Evolutionary conservation across 1,140 invertebrate genomes (phyloP).

Genomic region (Dufourea novaeangliae): DNA sequence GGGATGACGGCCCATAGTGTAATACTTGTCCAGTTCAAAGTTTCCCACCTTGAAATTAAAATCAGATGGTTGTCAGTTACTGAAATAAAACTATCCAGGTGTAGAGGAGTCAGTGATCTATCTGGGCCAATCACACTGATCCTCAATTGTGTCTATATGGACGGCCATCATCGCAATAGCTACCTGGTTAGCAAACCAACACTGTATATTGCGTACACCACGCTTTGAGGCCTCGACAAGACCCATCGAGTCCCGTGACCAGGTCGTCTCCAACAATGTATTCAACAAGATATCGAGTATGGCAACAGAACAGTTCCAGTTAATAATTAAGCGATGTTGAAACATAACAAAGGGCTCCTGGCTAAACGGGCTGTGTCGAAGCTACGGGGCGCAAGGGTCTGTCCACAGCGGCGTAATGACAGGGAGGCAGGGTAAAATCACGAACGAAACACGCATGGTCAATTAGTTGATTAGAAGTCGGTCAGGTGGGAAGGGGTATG

Average conservation of each 20-base stretch:
- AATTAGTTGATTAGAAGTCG: constrained; percentile 19
- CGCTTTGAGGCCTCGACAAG: not conserved
- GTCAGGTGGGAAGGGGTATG: not conserved
- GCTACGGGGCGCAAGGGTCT: not conserved
- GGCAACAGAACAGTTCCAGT: not conserved
- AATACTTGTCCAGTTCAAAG: too few species aligned
- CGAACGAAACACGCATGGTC: not conserved
- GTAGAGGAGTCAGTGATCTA: too few species aligned
- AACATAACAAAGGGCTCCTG: not conserved
- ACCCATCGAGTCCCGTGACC: not conserved
- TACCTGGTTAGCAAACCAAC: too few species aligned
- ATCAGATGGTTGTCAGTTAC: too few species aligned
- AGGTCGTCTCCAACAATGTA: constrained; percentile 14
- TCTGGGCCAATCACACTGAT: too few species aligned
- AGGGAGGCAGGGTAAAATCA: not conserved
- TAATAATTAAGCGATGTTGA: constrained; percentile 3
- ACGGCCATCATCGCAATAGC: too few species aligned
- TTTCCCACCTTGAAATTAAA: too few species aligned
- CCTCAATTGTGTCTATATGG: too few species aligned
- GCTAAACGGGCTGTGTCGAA: not conserved
- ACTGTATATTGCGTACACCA: too few species aligned
- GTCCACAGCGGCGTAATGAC: not conserved
- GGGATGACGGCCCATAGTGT: too few species aligned
- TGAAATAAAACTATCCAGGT: too few species aligned
- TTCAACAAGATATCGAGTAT: not conserved